Conservation (phyloP, 1,140 invertebrate species). For the Caerostris extrusa region DNA sequence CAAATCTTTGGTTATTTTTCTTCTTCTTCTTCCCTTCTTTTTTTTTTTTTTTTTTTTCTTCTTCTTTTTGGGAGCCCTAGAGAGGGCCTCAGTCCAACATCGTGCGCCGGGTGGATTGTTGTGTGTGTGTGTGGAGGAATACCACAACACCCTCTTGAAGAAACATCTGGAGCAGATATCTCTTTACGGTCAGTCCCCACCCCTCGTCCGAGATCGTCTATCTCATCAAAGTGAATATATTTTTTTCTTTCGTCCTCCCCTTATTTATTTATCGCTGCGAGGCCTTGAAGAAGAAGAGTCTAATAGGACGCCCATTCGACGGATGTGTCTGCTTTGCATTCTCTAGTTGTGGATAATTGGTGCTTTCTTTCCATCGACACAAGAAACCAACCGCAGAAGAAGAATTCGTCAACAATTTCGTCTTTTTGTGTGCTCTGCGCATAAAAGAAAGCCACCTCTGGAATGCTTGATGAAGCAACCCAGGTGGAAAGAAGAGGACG, state of each 20-base stretch:
- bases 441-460: not conserved
- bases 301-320: conserved; percentile 21
- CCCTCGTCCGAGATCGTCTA: not conserved
- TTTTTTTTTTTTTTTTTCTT: too few species aligned
- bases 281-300: not conserved
- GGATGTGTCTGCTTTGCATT: conserved; percentile 1
- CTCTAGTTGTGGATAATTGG: conserved; percentile 41
- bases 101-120: conserved; percentile 3
- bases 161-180: not conserved
- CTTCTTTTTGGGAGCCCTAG: conserved; percentile 40
- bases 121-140: not conserved
- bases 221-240: conserved; percentile 40
- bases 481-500: not conserved
- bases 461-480: not conserved
- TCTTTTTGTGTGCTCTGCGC: not conserved
- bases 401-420: not conserved
- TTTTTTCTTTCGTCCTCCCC: not conserved
- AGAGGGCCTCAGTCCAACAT: conserved; percentile 34
- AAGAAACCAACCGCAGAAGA: not conserved
- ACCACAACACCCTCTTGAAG: not conserved
- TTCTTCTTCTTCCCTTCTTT: not conserved
- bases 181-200: not conserved
- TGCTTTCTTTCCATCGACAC: not conserved
- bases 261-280: not conserved
- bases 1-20: conserved; percentile 44